These are phyloP conservation scores for Mycetomoellerius zeteki DNA, from an alignment of 1,140 invertebrate genomes.

Conservation along the genomic window DNA sequence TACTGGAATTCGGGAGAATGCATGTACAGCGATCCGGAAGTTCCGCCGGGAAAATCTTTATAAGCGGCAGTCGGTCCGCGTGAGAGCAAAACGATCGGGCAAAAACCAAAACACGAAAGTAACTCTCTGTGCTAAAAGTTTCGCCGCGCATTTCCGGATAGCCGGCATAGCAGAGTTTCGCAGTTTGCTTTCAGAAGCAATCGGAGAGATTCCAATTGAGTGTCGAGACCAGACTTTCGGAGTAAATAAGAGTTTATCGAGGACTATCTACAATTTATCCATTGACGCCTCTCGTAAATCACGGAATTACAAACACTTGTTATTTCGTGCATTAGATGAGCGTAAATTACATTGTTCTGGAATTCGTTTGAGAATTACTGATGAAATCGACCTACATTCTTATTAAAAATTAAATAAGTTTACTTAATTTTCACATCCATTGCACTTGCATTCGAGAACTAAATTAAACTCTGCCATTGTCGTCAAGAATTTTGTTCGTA, in stretches of 20 bases:
- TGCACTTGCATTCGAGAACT: background rate
- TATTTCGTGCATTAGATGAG: background rate
- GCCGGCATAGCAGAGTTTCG: constrained; percentile 35
- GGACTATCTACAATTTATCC: constrained; percentile 24
- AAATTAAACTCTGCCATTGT: background rate
- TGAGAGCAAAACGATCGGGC: constrained; percentile 60
- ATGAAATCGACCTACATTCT: background rate
- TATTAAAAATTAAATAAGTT: background rate
- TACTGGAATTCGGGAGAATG: constrained; percentile 16
- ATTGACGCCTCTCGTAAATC: constrained; percentile 6
- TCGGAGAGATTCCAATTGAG: constrained; percentile 62
- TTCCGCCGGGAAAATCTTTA: constrained; percentile 58
- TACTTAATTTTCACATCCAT: background rate
- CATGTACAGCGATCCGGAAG: constrained; percentile 59
- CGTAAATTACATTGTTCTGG: background rate
- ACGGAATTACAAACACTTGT: constrained; percentile 8
- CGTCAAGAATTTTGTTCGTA: background rate
- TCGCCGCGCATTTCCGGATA: constrained; percentile 19
- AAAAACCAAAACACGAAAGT: constrained; percentile 62
- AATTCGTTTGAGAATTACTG: background rate
- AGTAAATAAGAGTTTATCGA: constrained; percentile 46
- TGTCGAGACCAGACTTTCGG: constrained; percentile 38
- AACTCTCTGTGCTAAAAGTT: constrained; percentile 60
- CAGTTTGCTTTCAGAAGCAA: constrained; percentile 54
- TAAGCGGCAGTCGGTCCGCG: constrained; percentile 10